Percentiles rank a stretch among this genome's conserved stretches.
phyloP scores from a whole-genome alignment of 2,888 invertebrate species.

The Catocala nupta region DNA sequence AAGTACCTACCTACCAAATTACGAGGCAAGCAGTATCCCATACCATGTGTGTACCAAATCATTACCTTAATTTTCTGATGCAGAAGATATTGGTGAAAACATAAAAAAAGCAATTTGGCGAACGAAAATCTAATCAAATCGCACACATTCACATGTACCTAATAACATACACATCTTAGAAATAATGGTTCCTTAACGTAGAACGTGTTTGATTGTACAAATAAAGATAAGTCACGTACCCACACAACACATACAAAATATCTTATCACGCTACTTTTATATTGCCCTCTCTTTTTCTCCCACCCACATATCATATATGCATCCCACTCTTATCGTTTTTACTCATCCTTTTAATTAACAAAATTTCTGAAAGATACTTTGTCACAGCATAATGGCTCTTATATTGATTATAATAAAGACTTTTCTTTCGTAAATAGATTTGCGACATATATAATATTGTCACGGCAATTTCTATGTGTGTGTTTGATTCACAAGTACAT shows the following conservation, averaged over 20 bases:
- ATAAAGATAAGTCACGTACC: slow-evolving; percentile 56
- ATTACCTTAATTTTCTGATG: background rate
- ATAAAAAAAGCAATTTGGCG: slow-evolving; percentile 19
- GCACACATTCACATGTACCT: slow-evolving; percentile 22
- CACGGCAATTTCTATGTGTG: slow-evolving; percentile 57
- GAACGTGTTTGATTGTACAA: slow-evolving; percentile 49
- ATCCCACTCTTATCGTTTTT: slow-evolving; percentile 55
- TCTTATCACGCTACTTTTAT: slow-evolving; percentile 36
- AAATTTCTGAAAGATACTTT: slow-evolving; percentile 17
- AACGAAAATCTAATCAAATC: slow-evolving; percentile 28
- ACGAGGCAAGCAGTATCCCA: too few relatives aligned
- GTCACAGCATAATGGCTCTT: slow-evolving; percentile 32
- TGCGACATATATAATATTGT: slow-evolving; percentile 28
- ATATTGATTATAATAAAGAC: background rate
- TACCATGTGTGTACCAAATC: too few relatives aligned
- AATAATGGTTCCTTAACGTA: slow-evolving; percentile 40
- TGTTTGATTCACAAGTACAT: slow-evolving; percentile 74
- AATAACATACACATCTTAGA: slow-evolving; percentile 40
- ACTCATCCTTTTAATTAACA: slow-evolving; percentile 59
- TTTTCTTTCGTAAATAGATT: slow-evolving; percentile 23
- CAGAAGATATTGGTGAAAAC: background rate
- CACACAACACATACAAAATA: slow-evolving; percentile 44
- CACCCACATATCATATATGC: slow-evolving; percentile 29
- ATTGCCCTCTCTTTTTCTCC: slow-evolving; percentile 51
- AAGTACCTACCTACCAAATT: too few relatives aligned